These are phyloP conservation scores for Formica selysi DNA, from an alignment of 1,140 invertebrate genomes.

Conservation along the genomic window DNA sequence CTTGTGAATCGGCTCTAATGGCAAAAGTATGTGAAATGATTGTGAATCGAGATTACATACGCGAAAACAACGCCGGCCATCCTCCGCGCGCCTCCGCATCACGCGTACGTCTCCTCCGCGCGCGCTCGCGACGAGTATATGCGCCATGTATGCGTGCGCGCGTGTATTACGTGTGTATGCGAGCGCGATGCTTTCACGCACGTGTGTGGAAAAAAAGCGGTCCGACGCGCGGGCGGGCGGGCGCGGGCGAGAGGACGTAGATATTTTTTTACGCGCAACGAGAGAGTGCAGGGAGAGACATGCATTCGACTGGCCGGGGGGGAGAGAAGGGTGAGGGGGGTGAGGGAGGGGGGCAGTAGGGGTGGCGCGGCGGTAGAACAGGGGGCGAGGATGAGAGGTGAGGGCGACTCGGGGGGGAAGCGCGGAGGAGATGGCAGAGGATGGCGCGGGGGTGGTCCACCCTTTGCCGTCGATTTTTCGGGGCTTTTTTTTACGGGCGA, in stretches of 20 bases:
- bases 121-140: conserved; percentile 2
- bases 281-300: conserved; percentile 80
- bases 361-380: conserved; percentile 52
- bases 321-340: too few species aligned
- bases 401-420: not conserved
- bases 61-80: conserved; percentile 80
- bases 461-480: conserved; percentile 83
- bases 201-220: conserved; percentile 69
- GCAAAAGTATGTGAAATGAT: conserved; percentile 86
- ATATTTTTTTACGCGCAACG: conserved; percentile 83
- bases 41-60: conserved; percentile 85
- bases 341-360: conserved; percentile 34
- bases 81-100: conserved; percentile 58
- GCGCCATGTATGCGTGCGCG: conserved; percentile 23
- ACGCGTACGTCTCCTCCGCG: conserved; percentile 41
- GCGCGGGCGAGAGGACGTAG: conserved; percentile 73
- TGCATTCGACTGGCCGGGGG: conserved; percentile 77
- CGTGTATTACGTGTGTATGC: conserved; percentile 64
- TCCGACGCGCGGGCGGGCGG: conserved; percentile 40
- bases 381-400: conserved; percentile 51
- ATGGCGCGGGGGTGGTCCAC: conserved; percentile 75
- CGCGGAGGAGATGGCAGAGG: conserved; percentile 55
- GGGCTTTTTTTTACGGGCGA: conserved; percentile 83
- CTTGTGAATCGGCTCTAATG: conserved; percentile 85
- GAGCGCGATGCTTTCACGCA: conserved; percentile 62